Base-by-base conservation (phyloP, 2,888 invertebrate genomes). In the Chirona hameri region DNA sequence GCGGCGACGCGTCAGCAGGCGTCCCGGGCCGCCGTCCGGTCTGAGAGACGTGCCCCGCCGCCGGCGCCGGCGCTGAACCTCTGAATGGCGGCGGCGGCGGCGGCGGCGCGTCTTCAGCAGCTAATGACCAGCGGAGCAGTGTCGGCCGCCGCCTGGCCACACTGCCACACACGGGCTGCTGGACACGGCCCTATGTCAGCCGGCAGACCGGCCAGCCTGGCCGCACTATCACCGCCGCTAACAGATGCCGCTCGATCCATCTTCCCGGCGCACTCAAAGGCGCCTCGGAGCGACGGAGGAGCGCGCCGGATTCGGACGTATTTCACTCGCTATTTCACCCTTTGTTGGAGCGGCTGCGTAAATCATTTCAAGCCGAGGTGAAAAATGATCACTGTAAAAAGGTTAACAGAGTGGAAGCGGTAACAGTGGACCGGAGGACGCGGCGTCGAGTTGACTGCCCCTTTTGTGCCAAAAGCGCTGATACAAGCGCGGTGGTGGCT, bases 391-490 rank as follows among this genome's bases (percentile, higher is more conserved):
- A 76, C 46, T 39, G 76, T 76, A 76, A 76, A 76, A 76, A 76
- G 76, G 76, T 76, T 76, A 76, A 76, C 76, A 76, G 76, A 76
- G 76, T 76, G 76, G 76, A 76, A 76, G 39, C 76, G 76, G 46
- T 76, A 76, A 76, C 76, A 10, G 76, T 46, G 76, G 76, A 39
- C 76, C 39, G 21, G 21, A 14, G 21, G 76, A 46, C 39, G 52
- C 52, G 27, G 76, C 76, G 76, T 76, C 76, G 39, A 46, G 76
- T 46, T 76, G 76, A 76, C 76, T 76, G 76, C 76, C 76, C 39
- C 76, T 76, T 76, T 76, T 76, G 76, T 76, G 76, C 76, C 76
- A 76, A 76, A 46, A 76, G 39, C 76, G 46, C 76, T 76, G 76
- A 39, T 76, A 76, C 76, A 46, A 39, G 76, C 46, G 24, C 39